A percentile compares a stretch with the other conserved stretches of the same genome.
Conservation (phyloP, 1,140 invertebrate genomes). For the Schlechtendalia chinensis region DNA sequence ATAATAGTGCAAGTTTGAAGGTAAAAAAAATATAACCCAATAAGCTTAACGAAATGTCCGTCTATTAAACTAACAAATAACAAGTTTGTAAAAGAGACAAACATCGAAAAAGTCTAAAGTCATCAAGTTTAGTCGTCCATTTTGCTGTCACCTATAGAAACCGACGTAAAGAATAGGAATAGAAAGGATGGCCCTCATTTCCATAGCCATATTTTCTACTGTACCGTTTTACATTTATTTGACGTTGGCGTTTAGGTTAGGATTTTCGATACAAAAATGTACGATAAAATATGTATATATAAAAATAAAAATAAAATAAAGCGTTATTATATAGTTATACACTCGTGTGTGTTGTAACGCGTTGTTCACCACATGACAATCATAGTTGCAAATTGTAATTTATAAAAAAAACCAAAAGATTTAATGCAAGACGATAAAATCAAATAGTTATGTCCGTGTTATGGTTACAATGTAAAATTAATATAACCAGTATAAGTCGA, state of each 20-base stretch:
- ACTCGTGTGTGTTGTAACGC: too few relatives aligned
- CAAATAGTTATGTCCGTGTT: too few relatives aligned
- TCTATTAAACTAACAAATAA: conserved; percentile 38
- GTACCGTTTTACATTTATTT: conserved; percentile 27
- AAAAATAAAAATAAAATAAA: too few relatives aligned
- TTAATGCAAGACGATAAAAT: too few relatives aligned
- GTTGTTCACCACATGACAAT: too few relatives aligned
- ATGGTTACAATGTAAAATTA: too few relatives aligned
- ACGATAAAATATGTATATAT: background rate
- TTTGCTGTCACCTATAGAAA: conserved; percentile 33
- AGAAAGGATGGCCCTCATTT: conserved; percentile 25
- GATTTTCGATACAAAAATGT: background rate
- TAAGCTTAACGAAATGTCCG: conserved; percentile 33
- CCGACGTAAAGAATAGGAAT: background rate
- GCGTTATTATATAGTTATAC: too few relatives aligned
- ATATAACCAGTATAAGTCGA: too few relatives aligned
- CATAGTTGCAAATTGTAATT: too few relatives aligned
- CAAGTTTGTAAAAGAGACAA: conserved; percentile 20
- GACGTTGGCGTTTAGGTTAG: background rate
- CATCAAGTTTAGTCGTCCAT: conserved; percentile 40
- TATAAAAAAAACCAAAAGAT: too few relatives aligned
- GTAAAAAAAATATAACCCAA: conserved; percentile 24
- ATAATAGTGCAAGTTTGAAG: background rate
- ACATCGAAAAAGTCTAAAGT: conserved; percentile 26
- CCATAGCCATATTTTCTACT: conserved; percentile 41